A percentile compares a stretch with the other conserved stretches of the same genome.
These are phyloP conservation scores for Psittacula derbiana DNA, from an alignment of 2,797 vertebrate genomes.

Conservation along the genomic window DNA sequence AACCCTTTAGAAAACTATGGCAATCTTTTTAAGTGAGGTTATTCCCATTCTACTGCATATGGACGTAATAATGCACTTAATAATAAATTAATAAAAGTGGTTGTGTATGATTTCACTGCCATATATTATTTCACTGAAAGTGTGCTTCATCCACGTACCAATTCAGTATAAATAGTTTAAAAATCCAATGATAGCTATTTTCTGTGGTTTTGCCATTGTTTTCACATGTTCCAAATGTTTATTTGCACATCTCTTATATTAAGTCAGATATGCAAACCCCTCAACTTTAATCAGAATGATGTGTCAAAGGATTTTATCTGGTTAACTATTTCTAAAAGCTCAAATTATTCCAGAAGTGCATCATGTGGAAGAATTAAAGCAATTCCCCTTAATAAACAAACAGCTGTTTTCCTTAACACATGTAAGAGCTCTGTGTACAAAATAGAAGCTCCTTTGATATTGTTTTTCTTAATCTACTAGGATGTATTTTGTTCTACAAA, in stretches of 20 bases:
- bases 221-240: background rate
- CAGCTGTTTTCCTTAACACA: accelerated
- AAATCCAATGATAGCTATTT: background rate
- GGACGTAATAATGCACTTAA: background rate
- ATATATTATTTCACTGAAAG: background rate
- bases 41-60: background rate
- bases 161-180: background rate
- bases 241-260: background rate
- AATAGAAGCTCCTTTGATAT: background rate
- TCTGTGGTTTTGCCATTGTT: background rate
- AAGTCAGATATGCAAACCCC: background rate
- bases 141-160: background rate
- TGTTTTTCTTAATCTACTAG: background rate
- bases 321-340: background rate
- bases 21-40: background rate
- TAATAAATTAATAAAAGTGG: background rate
- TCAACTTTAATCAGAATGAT: background rate
- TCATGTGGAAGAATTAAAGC: background rate
- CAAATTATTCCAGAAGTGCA: background rate
- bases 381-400: background rate
- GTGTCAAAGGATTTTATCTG: background rate
- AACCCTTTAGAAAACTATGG: background rate
- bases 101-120: background rate
- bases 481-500: background rate
- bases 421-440: background rate